Evolutionary conservation across 2,113 vertebrate species (phyloP), one percentile per base, ranked within the genome.

Genomic region (Calonectris borealis): DNA sequence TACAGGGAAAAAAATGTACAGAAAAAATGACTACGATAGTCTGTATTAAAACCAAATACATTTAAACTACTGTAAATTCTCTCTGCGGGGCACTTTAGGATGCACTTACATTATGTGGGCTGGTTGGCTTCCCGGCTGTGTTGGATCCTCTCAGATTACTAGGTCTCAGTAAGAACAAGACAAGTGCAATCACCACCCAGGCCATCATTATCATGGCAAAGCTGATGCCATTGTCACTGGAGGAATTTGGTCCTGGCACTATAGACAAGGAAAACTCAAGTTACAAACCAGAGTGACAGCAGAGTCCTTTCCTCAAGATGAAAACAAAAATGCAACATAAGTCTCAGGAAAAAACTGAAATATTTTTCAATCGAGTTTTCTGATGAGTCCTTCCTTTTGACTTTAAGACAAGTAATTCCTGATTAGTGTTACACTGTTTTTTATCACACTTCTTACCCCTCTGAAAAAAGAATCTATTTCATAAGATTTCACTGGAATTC

Each of bases 141-240:
- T 88, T 98, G 61, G 98, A 93, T 96, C 99, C 98, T 97, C 99
- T 98, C 81, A 99, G 98, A 91, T 98, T 99, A 68, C 97, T 96
- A 42, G 99, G 99, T 90, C 99, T 99, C 93, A 99, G 96, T 90
- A 99, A 96, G 97, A 99, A 99, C 92, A 99, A 97, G 85, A 99
- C 95, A 86, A 99, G 95, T 40, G 98, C 99, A 86, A 99, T 97
- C 83, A 99, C 97, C 89, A 99, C 93, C 99, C 99, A 99, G 86
- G 98, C 99, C 98, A 99, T 98, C 96, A 99, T 95, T 83, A 99
- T 98, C 99, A 99, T 98, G 48, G 99, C 98, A 82, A 99, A 82
- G 86, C 98, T 99, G 93, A 99, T 92, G 71, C 98, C 98, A 69
- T 94, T 98, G 40, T 98, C 98, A 65, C 93, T 68, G 12, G 98